Evolutionary conservation across 2,797 vertebrate genomes (phyloP).

Genomic region (Pseudochromis fuscus): DNA sequence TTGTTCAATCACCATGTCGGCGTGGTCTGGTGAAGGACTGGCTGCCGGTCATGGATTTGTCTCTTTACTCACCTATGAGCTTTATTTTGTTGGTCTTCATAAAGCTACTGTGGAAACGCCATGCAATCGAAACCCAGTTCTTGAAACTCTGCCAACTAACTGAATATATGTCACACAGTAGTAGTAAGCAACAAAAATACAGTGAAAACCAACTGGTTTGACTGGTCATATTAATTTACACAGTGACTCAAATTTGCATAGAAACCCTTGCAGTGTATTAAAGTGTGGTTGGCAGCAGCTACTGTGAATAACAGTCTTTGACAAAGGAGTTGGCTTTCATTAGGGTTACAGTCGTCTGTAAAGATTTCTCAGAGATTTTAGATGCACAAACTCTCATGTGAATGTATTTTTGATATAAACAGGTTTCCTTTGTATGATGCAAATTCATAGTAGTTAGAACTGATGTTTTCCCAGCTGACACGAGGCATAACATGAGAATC

Average conservation of each 20-base stretch:
- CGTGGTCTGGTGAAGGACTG: conserved; percentile 38
- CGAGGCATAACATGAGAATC: background rate
- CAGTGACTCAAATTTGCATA: background rate
- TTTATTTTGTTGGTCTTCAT: conserved; percentile 8
- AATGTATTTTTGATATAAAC: conserved; percentile 3
- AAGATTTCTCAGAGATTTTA: background rate
- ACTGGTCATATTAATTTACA: background rate
- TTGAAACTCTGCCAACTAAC: background rate
- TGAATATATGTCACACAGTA: background rate
- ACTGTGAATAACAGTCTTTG: background rate
- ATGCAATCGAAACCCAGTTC: background rate
- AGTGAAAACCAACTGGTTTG: background rate
- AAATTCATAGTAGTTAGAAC: background rate
- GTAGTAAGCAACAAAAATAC: background rate
- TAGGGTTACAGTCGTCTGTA: background rate
- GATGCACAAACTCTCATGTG: background rate
- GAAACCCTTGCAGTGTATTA: background rate
- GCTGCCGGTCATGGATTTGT: conserved; percentile 15
- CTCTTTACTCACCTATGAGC: conserved; percentile 12
- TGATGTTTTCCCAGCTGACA: background rate
- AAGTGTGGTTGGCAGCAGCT: background rate
- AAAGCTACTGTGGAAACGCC: conserved; percentile 1
- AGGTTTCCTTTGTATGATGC: background rate
- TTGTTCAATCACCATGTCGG: conserved; percentile 32
- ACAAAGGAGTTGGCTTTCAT: background rate